Evolutionary conservation across 1,140 invertebrate species (phyloP), one percentile per base, ranked within the genome.

Genomic region (Rhagoletis zephyria): DNA sequence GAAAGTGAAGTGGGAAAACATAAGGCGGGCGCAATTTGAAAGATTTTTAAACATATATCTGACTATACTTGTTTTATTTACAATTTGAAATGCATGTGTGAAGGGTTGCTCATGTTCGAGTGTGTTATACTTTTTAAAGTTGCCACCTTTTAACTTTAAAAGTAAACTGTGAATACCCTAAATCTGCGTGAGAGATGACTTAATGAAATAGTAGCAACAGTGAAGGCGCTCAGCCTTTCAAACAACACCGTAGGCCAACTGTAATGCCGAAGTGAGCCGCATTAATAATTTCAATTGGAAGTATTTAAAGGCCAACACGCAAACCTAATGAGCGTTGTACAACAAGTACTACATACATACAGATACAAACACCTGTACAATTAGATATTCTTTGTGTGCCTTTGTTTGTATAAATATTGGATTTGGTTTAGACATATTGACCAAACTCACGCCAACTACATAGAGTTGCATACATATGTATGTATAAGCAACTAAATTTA

Each of bases 241-340:
- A 40, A 70, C 4, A 16, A 70, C 45, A 74, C 67, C 67, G 42
- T 42, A 74, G 42, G 40, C 14, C 12, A 67, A 14, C 42, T 48
- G 12, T 74, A 45, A 7, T 3, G 64, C 4, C 30, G 67, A 74
- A 42, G 42, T 74, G 67, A 45, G 40, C 40, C 16, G 45, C 14
- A 14, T 45, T 19, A 70, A 45, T 45, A 74, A 74, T 74, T 74
- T 74, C 45, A 74, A 74, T 45, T 74, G 16, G 67, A 74, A 45
- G 42, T 48, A 42, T 40, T 40, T 67, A 40, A 6, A 40, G 9
- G 3, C 63, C 30, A 30, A 30, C 51, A 63, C 61, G 9, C 4
- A 16, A 63, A 60, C 59, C 61, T 7, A 1, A 63, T 63, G 61
- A 14, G 16, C 1, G 12, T 30, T 30, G 30, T 30, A 30, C 30